These are phyloP conservation scores for Xyrichtys novacula DNA, from an alignment of 2,797 vertebrate genomes.

Conservation along the genomic window DNA sequence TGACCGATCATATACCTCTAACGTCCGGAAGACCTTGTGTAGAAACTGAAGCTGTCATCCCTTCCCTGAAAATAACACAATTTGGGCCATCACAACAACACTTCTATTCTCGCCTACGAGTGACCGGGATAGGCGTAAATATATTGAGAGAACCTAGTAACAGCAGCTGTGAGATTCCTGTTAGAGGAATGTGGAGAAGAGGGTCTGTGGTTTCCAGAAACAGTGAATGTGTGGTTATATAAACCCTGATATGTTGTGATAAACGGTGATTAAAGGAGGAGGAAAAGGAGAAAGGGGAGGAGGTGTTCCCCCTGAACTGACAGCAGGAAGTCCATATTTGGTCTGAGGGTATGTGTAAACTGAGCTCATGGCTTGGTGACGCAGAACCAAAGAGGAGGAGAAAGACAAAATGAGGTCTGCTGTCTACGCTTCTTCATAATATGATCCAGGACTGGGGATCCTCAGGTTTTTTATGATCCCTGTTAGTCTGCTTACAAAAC, in stretches of 20 bases:
- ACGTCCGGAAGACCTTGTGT: no score
- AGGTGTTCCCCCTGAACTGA: neutral
- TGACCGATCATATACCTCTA: no score
- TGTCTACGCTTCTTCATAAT: neutral
- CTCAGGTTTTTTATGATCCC: neutral
- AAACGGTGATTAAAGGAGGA: neutral
- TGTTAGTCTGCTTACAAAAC: no score
- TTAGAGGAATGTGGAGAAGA: neutral
- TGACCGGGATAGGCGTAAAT: neutral
- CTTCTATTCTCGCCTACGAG: neutral
- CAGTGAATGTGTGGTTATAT: neutral
- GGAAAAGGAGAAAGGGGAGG: neutral
- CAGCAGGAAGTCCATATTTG: slow-evolving; percentile 24
- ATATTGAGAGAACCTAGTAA: neutral
- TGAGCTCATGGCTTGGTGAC: neutral
- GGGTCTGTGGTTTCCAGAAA: neutral
- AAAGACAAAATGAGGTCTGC: neutral
- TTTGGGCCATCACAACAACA: no score
- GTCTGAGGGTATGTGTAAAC: slow-evolving; percentile 17
- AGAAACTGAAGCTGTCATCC: no score
- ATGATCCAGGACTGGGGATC: neutral
- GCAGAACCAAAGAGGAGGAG: neutral
- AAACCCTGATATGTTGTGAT: neutral
- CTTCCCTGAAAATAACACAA: no score
- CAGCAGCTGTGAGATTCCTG: neutral